Base-by-base conservation (phyloP, 2,113 vertebrate species). In the Eublepharis macularius region DNA sequence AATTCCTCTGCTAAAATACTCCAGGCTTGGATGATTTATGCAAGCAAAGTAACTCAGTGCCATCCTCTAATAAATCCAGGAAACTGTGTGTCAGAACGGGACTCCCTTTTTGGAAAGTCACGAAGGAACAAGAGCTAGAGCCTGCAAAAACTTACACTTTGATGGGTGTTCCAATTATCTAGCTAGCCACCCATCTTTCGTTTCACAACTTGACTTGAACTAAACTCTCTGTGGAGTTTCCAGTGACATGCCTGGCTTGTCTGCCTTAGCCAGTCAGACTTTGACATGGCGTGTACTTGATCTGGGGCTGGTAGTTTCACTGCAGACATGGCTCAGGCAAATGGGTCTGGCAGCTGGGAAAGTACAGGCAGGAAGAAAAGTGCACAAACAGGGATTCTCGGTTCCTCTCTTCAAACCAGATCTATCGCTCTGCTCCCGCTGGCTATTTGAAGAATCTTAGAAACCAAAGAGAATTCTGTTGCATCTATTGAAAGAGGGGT, bases 271-370 rank as follows among this genome's bases (percentile, higher is more conserved):
- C 89, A 94, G 89, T 92, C 90, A 86, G 87, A 47, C 89, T 82
- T 80, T 94, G 90, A 94, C 92, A 94, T 91, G 78, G 9, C 89
- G 82, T 51, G 82, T 77, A 88, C 92, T 94, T 95, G 93, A 94
- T 94, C 92, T 92, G 89, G 87, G 90, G 86, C 91, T 90, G 91
- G 93, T 94, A 92, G 90, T 90, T 94, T 88, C 19, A 90, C 92
- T 92, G 94, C 93, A 94, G 94, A 93, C 90, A 57, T 87, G 76
- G 92, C 83, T 92, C 90, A 5, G 85, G 8, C 85, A 91, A 93
- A 93, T 92, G 86, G 90, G 79, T 80, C 85, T 94, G 93, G 93
- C 92, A 94, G 90, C 87, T 86, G 89, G 83, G 91, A 90, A 85
- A 77, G 84, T 84, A 92, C 65, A 87, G 77, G 87, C 17, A 24